Evolutionary conservation across 2,113 vertebrate species (phyloP).

Genomic region (Procavia capensis): DNA sequence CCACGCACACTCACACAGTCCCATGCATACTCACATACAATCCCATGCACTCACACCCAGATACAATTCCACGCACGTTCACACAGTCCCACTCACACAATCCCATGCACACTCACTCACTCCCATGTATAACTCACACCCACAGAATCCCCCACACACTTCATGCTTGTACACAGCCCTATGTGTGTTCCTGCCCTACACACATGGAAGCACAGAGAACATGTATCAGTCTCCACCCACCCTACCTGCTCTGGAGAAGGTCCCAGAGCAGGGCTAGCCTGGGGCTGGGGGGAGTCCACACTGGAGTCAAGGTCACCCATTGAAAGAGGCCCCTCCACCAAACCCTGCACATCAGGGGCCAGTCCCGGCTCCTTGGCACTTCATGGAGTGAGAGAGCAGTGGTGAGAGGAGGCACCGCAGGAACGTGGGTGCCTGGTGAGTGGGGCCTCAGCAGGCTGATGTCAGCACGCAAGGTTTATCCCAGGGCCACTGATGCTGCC

Average conservation of each 20-base stretch:
- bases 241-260: neutral
- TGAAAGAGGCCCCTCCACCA: neutral
- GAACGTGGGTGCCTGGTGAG: neutral
- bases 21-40: no score
- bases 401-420: neutral
- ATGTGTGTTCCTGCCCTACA: accelerated
- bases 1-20: no score
- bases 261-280: neutral
- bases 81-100: no score
- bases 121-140: no score
- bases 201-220: neutral
- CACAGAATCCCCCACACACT: no score
- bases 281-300: no score
- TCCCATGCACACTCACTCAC: no score
- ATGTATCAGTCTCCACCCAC: neutral
- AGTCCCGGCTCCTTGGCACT: neutral
- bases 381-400: neutral
- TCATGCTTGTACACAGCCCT: neutral
- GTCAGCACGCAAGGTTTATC: neutral
- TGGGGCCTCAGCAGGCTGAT: accelerated
- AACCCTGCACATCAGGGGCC: neutral
- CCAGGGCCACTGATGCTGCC: accelerated
- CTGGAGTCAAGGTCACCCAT: neutral
- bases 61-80: no score
- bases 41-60: no score